Evolutionary conservation across 2,888 invertebrate species (phyloP).

Genomic region (Caenorhabditis sp.): DNA sequence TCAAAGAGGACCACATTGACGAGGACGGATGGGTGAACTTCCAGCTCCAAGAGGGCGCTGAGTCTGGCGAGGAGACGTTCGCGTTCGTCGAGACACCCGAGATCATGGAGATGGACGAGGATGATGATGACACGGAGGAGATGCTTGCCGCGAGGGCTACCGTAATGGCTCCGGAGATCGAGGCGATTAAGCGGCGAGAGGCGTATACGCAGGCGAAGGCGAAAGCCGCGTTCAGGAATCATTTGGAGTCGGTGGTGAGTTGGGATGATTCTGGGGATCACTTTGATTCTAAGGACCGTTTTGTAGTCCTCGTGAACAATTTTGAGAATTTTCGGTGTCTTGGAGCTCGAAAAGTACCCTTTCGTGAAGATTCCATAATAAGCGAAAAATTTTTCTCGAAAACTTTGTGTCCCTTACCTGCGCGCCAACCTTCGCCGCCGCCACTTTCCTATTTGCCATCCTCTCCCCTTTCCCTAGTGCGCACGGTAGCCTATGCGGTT

Average conservation of each 20-base stretch:
- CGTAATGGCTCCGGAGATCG: neutral
- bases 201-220: slow-evolving; percentile 18
- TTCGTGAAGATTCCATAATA: too few relatives aligned
- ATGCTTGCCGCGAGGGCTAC: neutral
- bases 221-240: slow-evolving; percentile 10
- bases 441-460: neutral
- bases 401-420: neutral
- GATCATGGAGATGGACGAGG: slow-evolving; percentile 20
- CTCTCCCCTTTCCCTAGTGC: neutral
- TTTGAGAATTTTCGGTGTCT: too few relatives aligned
- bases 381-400: neutral
- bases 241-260: slow-evolving; percentile 47
- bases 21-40: slow-evolving; percentile 36
- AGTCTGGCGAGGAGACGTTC: neutral
- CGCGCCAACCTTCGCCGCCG: neutral
- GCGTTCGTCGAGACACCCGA: slow-evolving; percentile 19
- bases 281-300: too few relatives aligned
- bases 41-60: neutral
- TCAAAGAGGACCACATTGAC: neutral
- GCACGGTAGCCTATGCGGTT: neutral
- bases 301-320: neutral
- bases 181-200: slow-evolving; percentile 27
- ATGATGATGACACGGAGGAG: neutral
- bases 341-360: too few relatives aligned
- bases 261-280: neutral